These are phyloP conservation scores for Euschistus heros DNA, from an alignment of 1,140 invertebrate genomes.

Conservation along the genomic window DNA sequence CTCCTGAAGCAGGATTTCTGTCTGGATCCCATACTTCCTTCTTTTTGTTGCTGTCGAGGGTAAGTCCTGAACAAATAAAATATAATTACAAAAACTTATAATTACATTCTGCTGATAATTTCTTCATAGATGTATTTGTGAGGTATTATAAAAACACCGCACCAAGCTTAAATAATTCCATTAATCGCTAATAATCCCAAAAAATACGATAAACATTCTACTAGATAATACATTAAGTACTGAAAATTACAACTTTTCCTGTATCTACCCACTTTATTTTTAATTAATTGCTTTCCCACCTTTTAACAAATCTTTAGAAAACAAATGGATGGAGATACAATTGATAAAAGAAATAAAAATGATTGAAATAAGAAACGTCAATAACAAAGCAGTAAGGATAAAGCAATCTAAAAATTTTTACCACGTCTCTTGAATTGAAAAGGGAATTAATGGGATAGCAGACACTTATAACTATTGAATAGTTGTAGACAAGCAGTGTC, in stretches of 20 bases:
- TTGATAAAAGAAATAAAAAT: too few relatives aligned
- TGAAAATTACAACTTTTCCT: not conserved
- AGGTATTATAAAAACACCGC: not conserved
- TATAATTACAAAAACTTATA: not conserved
- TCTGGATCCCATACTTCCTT: slow-evolving; percentile 32
- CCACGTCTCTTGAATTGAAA: too few relatives aligned
- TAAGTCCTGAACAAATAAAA: slow-evolving; percentile 27
- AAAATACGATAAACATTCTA: not conserved
- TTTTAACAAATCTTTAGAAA: too few relatives aligned
- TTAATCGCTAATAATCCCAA: not conserved
- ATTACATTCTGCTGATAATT: not conserved
- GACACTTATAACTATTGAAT: too few relatives aligned
- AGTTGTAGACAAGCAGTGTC: too few relatives aligned
- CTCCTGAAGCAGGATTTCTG: slow-evolving; percentile 28
- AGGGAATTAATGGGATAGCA: too few relatives aligned
- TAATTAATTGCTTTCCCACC: too few relatives aligned
- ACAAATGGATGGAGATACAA: too few relatives aligned
- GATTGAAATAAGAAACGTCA: too few relatives aligned
- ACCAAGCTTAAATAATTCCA: not conserved
- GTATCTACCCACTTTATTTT: too few relatives aligned
- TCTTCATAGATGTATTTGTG: not conserved
- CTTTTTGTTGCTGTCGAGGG: slow-evolving; percentile 30
- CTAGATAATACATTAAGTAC: not conserved
- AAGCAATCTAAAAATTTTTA: too few relatives aligned
- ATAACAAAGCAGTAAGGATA: too few relatives aligned